Percentiles rank a stretch among this genome's conserved stretches.
These are phyloP conservation scores for Tyrophagus putrescentiae DNA, from an alignment of 1,140 invertebrate species.

Conservation along the genomic window DNA sequence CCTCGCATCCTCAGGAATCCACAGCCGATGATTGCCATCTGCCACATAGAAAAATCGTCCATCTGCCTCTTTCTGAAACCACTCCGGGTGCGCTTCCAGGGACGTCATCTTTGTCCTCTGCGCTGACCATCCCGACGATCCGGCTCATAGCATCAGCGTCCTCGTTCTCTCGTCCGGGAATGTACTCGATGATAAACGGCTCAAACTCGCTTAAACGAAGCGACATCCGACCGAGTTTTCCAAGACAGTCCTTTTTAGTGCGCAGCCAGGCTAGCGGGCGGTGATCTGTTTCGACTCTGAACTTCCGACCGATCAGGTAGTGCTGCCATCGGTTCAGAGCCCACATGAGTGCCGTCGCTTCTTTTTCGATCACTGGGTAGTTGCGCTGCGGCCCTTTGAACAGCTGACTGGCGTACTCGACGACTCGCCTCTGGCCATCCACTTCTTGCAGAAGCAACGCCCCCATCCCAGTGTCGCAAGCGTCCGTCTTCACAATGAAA, in stretches of 20 bases:
- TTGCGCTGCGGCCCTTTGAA: constrained; percentile 22
- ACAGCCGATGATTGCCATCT: too few relatives aligned
- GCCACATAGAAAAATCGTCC: too few relatives aligned
- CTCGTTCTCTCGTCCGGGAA: neutral
- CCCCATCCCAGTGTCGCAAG: constrained; percentile 22
- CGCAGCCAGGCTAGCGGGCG: constrained; percentile 23
- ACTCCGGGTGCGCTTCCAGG: too few relatives aligned
- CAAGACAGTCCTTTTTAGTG: neutral
- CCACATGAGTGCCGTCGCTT: constrained; percentile 27
- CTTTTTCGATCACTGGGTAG: constrained; percentile 25
- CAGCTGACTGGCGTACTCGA: constrained; percentile 21
- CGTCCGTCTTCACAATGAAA: constrained; percentile 23
- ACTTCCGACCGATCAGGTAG: constrained; percentile 27
- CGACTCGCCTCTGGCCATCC: constrained; percentile 12
- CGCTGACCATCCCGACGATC: neutral
- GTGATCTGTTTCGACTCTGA: constrained; percentile 29
- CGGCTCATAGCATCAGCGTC: constrained; percentile 15
- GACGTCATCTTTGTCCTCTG: neutral
- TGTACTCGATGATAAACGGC: neutral
- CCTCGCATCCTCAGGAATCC: too few relatives aligned
- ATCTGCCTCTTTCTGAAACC: too few relatives aligned
- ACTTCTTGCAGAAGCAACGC: constrained; percentile 20
- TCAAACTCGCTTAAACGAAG: neutral
- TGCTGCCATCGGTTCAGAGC: constrained; percentile 25
- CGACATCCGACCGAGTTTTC: neutral